Conservation (phyloP, 2,113 vertebrate species). For the Ranitomeya imitator region DNA sequence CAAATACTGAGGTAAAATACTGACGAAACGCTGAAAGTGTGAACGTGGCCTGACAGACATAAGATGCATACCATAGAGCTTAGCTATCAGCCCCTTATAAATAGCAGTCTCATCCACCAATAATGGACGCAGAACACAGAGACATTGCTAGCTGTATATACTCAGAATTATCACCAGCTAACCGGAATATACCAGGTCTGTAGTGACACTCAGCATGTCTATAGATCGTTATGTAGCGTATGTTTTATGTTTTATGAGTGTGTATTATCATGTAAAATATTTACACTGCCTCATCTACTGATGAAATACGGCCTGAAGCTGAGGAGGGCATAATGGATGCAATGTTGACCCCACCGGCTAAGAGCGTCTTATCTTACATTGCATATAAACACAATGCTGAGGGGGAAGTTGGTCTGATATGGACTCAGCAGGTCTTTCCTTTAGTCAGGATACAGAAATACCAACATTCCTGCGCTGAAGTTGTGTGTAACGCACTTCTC, state of each 20-base stretch:
- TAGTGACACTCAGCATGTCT: too few species aligned
- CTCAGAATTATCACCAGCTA: background rate
- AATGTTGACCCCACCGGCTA: background rate
- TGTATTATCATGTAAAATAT: background rate
- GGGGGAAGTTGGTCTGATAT: background rate
- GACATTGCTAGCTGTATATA: background rate
- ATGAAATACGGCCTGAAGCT: background rate
- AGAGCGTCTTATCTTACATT: background rate
- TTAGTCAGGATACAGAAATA: background rate
- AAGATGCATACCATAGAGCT: background rate
- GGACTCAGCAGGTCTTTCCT: background rate
- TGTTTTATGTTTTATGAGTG: too few species aligned
- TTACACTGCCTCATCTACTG: background rate
- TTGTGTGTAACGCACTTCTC: background rate
- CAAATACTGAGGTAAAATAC: too few species aligned
- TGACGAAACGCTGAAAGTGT: background rate
- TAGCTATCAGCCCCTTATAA: background rate
- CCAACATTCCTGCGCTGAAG: background rate
- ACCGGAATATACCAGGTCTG: too few species aligned
- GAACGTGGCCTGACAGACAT: conserved; percentile 4
- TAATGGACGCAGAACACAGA: background rate
- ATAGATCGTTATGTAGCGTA: too few species aligned
- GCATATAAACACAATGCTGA: background rate
- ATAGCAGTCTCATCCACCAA: background rate
- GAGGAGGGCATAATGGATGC: background rate